Base-by-base conservation (phyloP, 2,797 vertebrate genomes). In the Cuniculus paca region DNA sequence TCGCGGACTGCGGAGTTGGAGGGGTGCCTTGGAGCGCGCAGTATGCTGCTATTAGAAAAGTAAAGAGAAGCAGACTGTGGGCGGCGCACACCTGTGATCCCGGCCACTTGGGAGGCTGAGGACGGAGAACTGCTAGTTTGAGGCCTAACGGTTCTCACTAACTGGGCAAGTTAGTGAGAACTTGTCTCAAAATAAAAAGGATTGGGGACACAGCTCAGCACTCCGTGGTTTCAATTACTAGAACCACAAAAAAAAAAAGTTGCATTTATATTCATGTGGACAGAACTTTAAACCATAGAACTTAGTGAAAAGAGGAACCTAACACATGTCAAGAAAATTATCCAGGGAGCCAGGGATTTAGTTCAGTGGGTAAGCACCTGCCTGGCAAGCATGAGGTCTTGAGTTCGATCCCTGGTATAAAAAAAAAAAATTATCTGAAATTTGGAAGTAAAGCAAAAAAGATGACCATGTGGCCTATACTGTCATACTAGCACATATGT, bases 341-440 rank as follows among this genome's bases (percentile, higher is more conserved):
- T 56, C 78, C n/a, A n/a, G n/a, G n/a, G n/a, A n/a, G n/a, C n/a
- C n/a, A n/a, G n/a, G n/a, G n/a, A n/a, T n/a, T n/a, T n/a, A n/a
- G n/a, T n/a, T n/a, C n/a, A n/a, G n/a, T n/a, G n/a, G n/a, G n/a
- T n/a, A n/a, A n/a, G n/a, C n/a, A n/a, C n/a, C n/a, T n/a, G n/a
- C n/a, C n/a, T n/a, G n/a, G n/a, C n/a, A n/a, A n/a, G n/a, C n/a
- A n/a, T n/a, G n/a, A n/a, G n/a, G n/a, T n/a, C n/a, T n/a, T n/a
- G n/a, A n/a, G n/a, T n/a, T n/a, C n/a, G n/a, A n/a, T n/a, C n/a
- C n/a, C n/a, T n/a, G n/a, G n/a, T n/a, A n/a, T n/a, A n/a, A n/a
- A n/a, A n/a, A 48, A 74, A 74, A 45, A 90, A 93, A 87, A 93
- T 65, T 81, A 48, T 56, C 78, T 16, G 22, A 48, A 87, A 82